Percentiles rank a stretch among this genome's conserved stretches.
These are phyloP conservation scores for Drosophila miranda DNA, from an alignment of 1,140 invertebrate species.

Conservation along the genomic window DNA sequence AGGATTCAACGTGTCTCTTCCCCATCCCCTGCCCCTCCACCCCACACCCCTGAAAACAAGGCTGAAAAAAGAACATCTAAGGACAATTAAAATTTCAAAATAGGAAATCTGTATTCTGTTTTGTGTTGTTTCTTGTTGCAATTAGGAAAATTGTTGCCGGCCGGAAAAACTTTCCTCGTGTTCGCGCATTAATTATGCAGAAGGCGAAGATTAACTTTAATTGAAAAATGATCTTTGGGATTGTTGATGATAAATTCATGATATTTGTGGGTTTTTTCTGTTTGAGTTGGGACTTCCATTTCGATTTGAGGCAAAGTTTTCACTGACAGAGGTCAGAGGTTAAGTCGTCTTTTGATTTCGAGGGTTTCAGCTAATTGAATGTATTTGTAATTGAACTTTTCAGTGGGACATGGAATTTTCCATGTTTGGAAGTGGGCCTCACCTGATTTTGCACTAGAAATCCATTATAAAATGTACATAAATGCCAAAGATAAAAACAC, in stretches of 20 bases:
- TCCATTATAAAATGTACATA: background rate
- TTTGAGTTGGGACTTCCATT: conserved; percentile 1
- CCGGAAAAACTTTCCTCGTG: background rate
- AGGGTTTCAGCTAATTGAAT: conserved; percentile 27
- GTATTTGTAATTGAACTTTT: conserved; percentile 32
- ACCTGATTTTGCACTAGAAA: no score
- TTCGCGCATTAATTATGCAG: conserved; percentile 61
- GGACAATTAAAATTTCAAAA: conserved; percentile 62
- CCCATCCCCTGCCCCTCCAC: no score
- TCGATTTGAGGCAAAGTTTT: background rate
- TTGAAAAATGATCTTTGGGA: conserved; percentile 46
- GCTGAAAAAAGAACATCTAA: conserved; percentile 32
- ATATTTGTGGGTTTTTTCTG: conserved; percentile 48
- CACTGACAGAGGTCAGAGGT: conserved; percentile 32
- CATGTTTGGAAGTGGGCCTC: background rate
- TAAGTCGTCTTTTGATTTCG: conserved; percentile 12
- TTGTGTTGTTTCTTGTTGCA: conserved; percentile 31
- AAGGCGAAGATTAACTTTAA: conserved; percentile 57
- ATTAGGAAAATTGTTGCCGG: conserved; percentile 50
- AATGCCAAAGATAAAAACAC: background rate
- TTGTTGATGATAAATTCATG: conserved; percentile 36
- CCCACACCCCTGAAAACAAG: background rate
- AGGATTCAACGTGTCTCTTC: conserved; percentile 6
- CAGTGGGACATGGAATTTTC: conserved; percentile 2
- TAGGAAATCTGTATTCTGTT: conserved; percentile 37